Evolutionary conservation across 2,888 invertebrate genomes (phyloP), one percentile per base, ranked within the genome.

Genomic region (Pseudoips prasinana): DNA sequence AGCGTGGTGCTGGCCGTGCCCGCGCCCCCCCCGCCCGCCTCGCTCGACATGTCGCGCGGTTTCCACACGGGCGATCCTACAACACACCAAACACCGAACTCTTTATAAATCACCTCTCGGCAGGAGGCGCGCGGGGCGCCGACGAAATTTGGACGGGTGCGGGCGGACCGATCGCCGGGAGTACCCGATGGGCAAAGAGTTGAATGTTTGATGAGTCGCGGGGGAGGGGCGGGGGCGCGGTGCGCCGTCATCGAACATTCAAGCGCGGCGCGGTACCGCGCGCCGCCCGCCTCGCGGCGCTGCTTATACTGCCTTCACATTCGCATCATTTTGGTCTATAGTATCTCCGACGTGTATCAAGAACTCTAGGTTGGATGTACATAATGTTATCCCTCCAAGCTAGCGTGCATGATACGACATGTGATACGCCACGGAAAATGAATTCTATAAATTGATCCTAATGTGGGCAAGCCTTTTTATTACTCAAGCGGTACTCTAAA

Each of bases 51-150:
- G 91, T 97, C 96, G 91, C 97, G 94, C 90, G 97, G 97, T 93
- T 98, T 98, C 98, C 98, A 98, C 90, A 98, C 95, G 87, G 98
- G 98, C 90, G 98, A 98, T 91, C 97, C 97, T 94, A 93, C 91
- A 92, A 93, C 92, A 91, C 90, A 92, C 85, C 89, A 89, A 89
- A 88, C 88, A 89, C 89, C 88, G 77, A 89, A 89, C 89, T 89
- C 89, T 89, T 89, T 87, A 70, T 62, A 41, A 37, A 62, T 60
- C 47, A 64, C 59, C 58, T 59, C 59, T 64, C 61, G 58, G 56
- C 58, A 53, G 64, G 60, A 61, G 8, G 33, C 42, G 46, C 45
- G 23, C 47, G 11, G 9, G 22, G 46, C 48, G 48, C 48, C 63
- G 58, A 55, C 58, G 51, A 62, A 72, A 73, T 82, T 80, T 77